These are phyloP conservation scores for Phalacrocorax brasilianus DNA, from an alignment of 2,113 vertebrate genomes.

Conservation along the genomic window DNA sequence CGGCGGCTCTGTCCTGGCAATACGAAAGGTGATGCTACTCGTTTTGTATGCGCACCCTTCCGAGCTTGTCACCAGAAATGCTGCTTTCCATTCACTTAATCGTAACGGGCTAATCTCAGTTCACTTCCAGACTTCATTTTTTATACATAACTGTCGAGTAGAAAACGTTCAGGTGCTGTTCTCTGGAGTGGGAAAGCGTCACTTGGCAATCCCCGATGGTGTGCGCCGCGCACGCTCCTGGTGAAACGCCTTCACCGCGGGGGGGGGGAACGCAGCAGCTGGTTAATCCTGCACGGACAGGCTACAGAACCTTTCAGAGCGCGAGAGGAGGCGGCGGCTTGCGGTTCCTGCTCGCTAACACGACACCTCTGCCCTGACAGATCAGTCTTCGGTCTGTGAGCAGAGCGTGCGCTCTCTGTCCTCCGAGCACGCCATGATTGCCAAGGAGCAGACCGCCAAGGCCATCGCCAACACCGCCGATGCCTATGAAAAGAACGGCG, in stretches of 20 bases:
- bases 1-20: neutral
- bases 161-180: neutral
- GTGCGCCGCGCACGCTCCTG: rapidly evolving
- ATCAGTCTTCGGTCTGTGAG: neutral
- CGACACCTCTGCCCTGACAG: neutral
- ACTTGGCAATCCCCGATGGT: neutral
- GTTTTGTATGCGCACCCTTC: neutral
- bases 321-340: rapidly evolving
- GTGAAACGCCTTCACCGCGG: neutral
- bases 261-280: neutral
- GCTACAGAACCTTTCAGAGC: neutral
- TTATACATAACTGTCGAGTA: neutral
- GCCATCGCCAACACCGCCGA: slow-evolving; percentile 72
- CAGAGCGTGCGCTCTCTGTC: slow-evolving; percentile 56
- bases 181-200: neutral
- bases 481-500: slow-evolving; percentile 61
- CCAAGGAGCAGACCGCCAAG: slow-evolving; percentile 76
- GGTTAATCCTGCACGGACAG: neutral
- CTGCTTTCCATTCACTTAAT: neutral
- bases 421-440: slow-evolving; percentile 69
- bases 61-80: neutral
- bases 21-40: neutral
- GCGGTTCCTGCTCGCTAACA: rapidly evolving
- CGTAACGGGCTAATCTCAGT: neutral
- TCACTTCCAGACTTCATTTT: neutral